Percentiles rank a stretch among this genome's conserved stretches.
These are phyloP conservation scores for Sylvia atricapilla DNA, from an alignment of 2,113 vertebrate genomes.

Conservation along the genomic window DNA sequence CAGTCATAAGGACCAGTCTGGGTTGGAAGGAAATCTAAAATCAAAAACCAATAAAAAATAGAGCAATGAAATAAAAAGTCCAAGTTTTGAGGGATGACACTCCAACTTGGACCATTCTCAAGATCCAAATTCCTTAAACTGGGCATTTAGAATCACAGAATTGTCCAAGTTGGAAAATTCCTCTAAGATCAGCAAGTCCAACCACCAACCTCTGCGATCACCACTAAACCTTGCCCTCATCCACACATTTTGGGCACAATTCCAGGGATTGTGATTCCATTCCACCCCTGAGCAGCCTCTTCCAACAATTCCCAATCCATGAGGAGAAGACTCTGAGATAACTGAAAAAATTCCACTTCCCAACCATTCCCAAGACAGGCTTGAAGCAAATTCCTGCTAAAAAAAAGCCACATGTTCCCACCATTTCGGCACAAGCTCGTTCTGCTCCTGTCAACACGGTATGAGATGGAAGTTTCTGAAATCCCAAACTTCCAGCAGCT, in stretches of 20 bases:
- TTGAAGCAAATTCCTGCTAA: neutral
- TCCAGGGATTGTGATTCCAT: neutral
- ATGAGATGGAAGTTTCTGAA: neutral
- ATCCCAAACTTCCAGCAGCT: slow-evolving; percentile 22
- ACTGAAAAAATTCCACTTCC: neutral
- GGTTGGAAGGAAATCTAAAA: neutral
- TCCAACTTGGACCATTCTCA: fast-evolving
- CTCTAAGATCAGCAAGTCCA: neutral
- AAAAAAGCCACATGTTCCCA: neutral
- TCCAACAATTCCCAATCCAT: neutral
- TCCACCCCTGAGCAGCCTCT: neutral
- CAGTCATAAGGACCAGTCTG: fast-evolving
- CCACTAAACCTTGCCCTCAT: too few relatives aligned
- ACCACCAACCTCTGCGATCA: neutral
- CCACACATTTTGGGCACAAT: neutral
- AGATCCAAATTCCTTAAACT: neutral
- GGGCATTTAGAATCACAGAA: neutral
- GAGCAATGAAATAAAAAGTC: fast-evolving
- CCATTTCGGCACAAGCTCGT: neutral
- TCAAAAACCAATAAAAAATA: neutral
- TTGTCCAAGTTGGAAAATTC: neutral
- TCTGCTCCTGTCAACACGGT: neutral
- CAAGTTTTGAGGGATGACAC: fast-evolving
- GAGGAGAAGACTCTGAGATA: neutral
- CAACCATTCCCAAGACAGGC: neutral